Conservation (phyloP, 2,113 vertebrate species). For the Lepus timidus region DNA sequence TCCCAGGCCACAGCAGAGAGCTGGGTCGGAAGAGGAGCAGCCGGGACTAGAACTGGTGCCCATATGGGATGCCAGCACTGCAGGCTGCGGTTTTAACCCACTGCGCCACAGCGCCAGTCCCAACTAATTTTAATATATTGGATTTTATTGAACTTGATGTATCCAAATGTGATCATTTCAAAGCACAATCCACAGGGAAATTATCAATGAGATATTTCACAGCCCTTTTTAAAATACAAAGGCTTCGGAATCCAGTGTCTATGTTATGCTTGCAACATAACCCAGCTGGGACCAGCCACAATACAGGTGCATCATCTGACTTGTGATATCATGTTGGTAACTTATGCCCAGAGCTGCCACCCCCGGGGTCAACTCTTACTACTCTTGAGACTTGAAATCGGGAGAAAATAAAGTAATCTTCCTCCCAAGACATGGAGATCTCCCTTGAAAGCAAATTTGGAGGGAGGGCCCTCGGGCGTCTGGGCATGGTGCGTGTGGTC, state of each 20-base stretch:
- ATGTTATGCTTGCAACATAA: neutral
- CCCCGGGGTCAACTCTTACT: neutral
- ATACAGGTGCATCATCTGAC: neutral
- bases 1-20: no score
- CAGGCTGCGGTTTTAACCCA: no score
- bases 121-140: slow-evolving; percentile 11
- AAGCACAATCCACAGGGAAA: neutral
- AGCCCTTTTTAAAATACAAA: neutral
- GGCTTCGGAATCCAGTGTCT: neutral
- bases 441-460: slow-evolving; percentile 30
- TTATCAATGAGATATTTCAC: neutral
- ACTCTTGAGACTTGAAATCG: neutral
- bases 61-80: no score
- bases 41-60: no score
- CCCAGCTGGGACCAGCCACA: neutral
- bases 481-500: neutral
- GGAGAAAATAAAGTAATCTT: slow-evolving; percentile 15
- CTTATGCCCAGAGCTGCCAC: neutral
- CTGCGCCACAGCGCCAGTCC: neutral
- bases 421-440: neutral
- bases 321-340: neutral
- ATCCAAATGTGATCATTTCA: neutral
- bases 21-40: no score
- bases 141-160: neutral
- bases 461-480: neutral